Base-by-base conservation (phyloP, 2,113 vertebrate species). In the Paratilapia polleni region DNA sequence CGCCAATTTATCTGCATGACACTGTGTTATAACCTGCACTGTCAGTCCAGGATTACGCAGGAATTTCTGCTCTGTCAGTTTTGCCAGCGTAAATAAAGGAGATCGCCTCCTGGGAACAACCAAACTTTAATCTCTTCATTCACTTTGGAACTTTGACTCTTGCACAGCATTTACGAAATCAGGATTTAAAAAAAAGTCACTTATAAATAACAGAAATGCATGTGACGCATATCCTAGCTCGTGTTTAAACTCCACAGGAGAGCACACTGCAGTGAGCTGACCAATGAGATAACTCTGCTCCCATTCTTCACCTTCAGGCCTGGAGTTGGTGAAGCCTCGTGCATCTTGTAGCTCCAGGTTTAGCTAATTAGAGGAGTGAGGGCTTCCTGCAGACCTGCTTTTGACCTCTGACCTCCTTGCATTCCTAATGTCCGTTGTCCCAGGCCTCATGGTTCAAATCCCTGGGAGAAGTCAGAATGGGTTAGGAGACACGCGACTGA, bases 401-500 rank as follows among this genome's bases (percentile, higher is more conserved):
- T 84, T 88, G 82, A 77, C 80, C 88, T 85, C 17, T 88, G 87
- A 87, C 80, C 64, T 81, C 64, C 36, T 66, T 10, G 34, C 89
- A 94, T 93, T 93, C 83, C 88, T 87, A 75, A 74, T 17, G 38
- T 88, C 75, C 26, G 43, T 68, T 28, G 61, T 43, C 43, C 66
- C 24, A 58, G 59, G 22, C 15, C 7, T 80, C 73, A 4, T 49
- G 83, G 78, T 76, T 84, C 47, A 47, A 26, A 78, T 80, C 73
- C 49, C 43, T 0, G 14, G 52, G 87, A 85, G 61, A 76, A 86
- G 87, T 90, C 91, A 58, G 60, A 62, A 77, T 64, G 63, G 61
- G 84, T 94, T 88, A 85, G 79, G 66, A 84, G 68, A 58, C 88
- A 89, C 70, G 14, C 83, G 70, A 77, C 82, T 90, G 91, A 91